Conservation (phyloP, 1,140 invertebrate genomes). For the Pristionchus pacificus region DNA sequence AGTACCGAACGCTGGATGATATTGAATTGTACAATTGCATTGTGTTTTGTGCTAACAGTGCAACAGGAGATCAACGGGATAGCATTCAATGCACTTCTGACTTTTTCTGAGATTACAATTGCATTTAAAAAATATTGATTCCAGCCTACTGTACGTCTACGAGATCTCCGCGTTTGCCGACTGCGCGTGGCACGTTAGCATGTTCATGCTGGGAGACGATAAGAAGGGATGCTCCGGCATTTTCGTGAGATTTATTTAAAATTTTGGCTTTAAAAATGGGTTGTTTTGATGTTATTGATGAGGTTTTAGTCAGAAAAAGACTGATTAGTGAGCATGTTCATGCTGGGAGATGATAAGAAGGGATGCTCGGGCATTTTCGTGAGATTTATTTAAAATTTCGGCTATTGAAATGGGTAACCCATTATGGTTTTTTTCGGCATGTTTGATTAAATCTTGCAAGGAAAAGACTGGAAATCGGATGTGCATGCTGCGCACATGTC, state of each 20-base stretch:
- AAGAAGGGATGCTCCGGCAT: conserved; percentile 26
- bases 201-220: conserved; percentile 33
- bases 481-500: no score
- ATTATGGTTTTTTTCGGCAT: no score
- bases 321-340: conserved; percentile 21
- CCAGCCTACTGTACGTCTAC: conserved; percentile 22
- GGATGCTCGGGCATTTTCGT: conserved; percentile 31
- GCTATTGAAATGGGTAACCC: no score
- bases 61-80: not conserved
- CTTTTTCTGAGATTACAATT: not conserved
- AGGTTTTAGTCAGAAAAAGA: conserved; percentile 6
- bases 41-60: no score
- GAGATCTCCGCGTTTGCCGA: conserved; percentile 23
- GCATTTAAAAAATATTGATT: not conserved
- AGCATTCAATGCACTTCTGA: not conserved
- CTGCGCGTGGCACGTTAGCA: conserved; percentile 22
- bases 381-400: no score
- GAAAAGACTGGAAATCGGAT: no score
- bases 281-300: not conserved
- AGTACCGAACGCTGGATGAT: no score
- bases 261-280: not conserved
- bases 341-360: conserved; percentile 28
- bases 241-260: conserved; percentile 25
- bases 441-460: no score
- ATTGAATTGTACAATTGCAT: no score